Evolutionary conservation across 2,888 invertebrate species (phyloP), one percentile per base, ranked within the genome.

Genomic region (Tanypteryx hageni): DNA sequence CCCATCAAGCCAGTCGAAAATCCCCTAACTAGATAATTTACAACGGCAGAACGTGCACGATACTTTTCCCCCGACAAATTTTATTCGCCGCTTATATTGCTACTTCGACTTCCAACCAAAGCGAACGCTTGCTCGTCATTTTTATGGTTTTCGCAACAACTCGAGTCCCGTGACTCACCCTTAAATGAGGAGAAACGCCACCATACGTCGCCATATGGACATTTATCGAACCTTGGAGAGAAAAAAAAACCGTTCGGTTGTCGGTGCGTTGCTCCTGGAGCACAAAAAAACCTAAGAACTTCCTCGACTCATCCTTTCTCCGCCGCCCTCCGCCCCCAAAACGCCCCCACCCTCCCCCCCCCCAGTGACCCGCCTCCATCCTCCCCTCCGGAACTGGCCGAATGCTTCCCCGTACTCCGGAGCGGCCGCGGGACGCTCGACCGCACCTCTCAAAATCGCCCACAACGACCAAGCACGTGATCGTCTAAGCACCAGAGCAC

Each of bases 381-480:
- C n/a, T n/a, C n/a, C 68, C 44, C 56, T 68, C 92, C 68, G 58
- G 56, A 82, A 59, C 14, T 7, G 89, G 18, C 59, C 89, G 61
- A 31, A 61, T 61, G 44, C 61, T 61, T 61, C 44, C 61, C 64
- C 64, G 61, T 89, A 89, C 31, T 89, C 61, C 64, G 44, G 44
- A 68, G 68, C 18, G 18, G 13, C 92, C 76, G 31, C 56, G 44
- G 68, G 14, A 22, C 91, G 44, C 14, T n/a, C 92, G 18, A 13
- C 57, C 81, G 81, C 76, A 92, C n/a, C 57, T 14, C 57, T 76
- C 76, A n/a, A 92, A 56, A 92, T 18, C 82, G 31, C 57, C n/a
- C 64, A 10, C 76, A 64, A 56, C 27, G 58, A n/a, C 76, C 76
- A 68, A 64, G 64, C 27, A 68, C 64, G 27, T 64, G 27, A 61